Evolutionary conservation across 1,140 invertebrate genomes (phyloP), one percentile per base, ranked within the genome.

Genomic region (Drosophila paulistorum): DNA sequence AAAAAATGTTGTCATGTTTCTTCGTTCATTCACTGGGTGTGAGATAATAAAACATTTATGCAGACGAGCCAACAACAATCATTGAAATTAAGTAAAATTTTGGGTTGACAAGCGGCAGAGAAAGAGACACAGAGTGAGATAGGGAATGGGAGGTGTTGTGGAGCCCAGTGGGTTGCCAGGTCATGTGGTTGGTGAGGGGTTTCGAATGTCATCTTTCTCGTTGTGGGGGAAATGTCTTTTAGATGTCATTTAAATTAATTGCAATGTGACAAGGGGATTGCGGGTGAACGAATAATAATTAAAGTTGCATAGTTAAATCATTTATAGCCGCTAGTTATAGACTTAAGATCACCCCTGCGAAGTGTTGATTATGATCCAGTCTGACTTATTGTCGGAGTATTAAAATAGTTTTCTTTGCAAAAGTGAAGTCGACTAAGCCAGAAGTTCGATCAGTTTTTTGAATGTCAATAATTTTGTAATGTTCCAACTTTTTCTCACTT

Each of bases 1-100:
- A 69, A 58, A 58, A 71, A 71, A 67, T 68, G 68, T 67, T 67
- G 71, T 51, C 45, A 51, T 51, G 17, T 51, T 23, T 9, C 17
- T 51, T 51, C 45, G 17, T 51, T 51, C 17, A 7, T 64, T 55
- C 77, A 64, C 62, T 72, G 66, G 76, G 83, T 87, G 79, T 87
- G 83, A 86, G 79, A 87, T 83, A 86, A 87, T 87, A 83, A 87
- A 87, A 87, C 73, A 87, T 87, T 87, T 83, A 87, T 83, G 83
- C 79, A 86, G 83, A 86, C 82, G 74, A 76, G 65, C 41, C 65
- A 75, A 71, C 78, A 81, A 65, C 78, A 69, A 78, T 82, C 79
- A 87, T 82, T 83, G 76, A 87, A 85, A 83, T 77, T 82, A 82
- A 82, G 79, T 78, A 78, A 76, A 79, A 81, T 14, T 51, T 51